Base-by-base conservation (phyloP, 2,888 invertebrate genomes). In the Agrilus mali region DNA sequence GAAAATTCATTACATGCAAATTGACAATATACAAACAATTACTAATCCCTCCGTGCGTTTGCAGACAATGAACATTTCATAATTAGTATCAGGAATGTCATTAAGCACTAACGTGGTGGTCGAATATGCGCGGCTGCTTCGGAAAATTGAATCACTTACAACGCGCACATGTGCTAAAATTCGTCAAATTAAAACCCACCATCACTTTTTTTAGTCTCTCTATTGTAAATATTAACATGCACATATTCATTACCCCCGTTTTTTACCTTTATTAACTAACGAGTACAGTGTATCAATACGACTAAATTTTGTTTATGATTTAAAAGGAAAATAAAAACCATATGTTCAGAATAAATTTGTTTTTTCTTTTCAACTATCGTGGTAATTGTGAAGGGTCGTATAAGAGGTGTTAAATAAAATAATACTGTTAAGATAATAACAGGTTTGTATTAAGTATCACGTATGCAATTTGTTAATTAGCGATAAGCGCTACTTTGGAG, bases 21-120 rank as follows among this genome's bases (percentile, higher is more conserved):
- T 65, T 64, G 64, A 61, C 65, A 64, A 65, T 65, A 64, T 61
- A 64, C 65, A 65, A 65, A 65, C 64, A 65, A 65, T 65, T 64
- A 64, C 62, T 52, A 60, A 58, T 61, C 64, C 64, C 64, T 58
- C 27, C 55, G 60, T 56, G 60, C 56, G 60, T 62, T 60, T 60
- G 50, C 60, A 57, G 58, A 64, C 63, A 64, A 64, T 64, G 61
- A 59, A 59, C 60, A 60, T 63, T 63, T 61, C 62, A 62, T 64
- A 63, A 64, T 63, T 63, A 62, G 63, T 59, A 59, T 56, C 61
- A 60, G 62, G 63, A 63, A 65, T 64, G 63, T 59, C 60, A 61
- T 62, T 61, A 65, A 55, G 55, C 58, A 51, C 59, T 46, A 58
- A 60, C 57, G 55, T 53, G 53, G 57, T 58, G 58, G 52, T 55